Evolutionary conservation across 2,797 vertebrate genomes (phyloP), one percentile per base, ranked within the genome.

Genomic region (Tragelaphus oryx): DNA sequence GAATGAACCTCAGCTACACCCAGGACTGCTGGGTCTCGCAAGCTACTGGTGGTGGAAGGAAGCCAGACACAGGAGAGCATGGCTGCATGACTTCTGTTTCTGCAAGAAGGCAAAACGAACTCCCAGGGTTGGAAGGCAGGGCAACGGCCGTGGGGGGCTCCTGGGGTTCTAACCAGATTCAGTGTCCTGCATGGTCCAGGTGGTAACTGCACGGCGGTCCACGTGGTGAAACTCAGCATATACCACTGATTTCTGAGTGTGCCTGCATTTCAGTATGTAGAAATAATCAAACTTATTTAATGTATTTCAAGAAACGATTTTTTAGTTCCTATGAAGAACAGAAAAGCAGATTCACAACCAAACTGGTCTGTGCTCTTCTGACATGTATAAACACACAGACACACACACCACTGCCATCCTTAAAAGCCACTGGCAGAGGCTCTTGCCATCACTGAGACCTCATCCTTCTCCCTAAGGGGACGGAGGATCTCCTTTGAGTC

Each of bases 1-100:
- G 20, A 41, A 71, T 0, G 44, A 8, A 5, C 22, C 59, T 76
- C 83, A 4, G 1, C 60, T 11, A 2, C 16, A 5, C 54, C 60
- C 57, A 11, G 0, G 9, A 16, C 1, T 2, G 16, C 12, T 1
- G 0, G 5, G 12, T 24, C 37, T 37, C 81, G n/a, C 30, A 2
- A 18, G 75, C 89, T 6, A 0, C 5, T 0, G 46, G 46, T 20
- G 81, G 37, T 1, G 59, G 59, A 28, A 26, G 62, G 50, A 20
- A 48, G 81, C 24, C 37, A 18, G 75, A 14, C 26, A 46, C 9
- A 46, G 46, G 46, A 46, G 46, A 22, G 74, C 1, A 1, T 17
- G 4, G 1, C 50, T 2, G 5, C 4, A 0, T 5, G 75, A 60
- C 37, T 26, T 54, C 2, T 20, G 7, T 48, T 9, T 57, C 17